Evolutionary conservation across 2,797 vertebrate species (phyloP).

Genomic region (Tapirus indicus): DNA sequence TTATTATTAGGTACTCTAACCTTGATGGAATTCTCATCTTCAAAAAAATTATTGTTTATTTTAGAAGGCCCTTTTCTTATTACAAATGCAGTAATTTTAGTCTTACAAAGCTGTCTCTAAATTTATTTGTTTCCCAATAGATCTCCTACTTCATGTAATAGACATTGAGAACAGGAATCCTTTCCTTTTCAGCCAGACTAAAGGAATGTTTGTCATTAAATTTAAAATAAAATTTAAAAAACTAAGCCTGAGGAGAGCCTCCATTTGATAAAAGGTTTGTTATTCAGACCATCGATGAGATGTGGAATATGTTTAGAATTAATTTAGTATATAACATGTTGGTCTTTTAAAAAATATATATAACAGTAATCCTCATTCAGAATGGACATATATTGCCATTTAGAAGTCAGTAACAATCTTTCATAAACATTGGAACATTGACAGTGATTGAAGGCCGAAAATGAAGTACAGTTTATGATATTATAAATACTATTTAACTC

Average conservation of each 20-base stretch:
- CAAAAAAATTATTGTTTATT: not conserved
- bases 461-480: not conserved
- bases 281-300: not conserved
- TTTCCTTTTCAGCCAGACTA: conserved; percentile 9
- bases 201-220: conserved; percentile 2
- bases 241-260: not conserved
- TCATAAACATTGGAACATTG: not conserved
- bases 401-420: not conserved
- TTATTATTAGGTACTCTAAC: conserved; percentile 49
- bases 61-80: not conserved
- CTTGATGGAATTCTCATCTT: not conserved
- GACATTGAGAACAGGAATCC: not conserved
- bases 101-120: conserved; percentile 24
- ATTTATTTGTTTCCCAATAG: not conserved
- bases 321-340: not conserved
- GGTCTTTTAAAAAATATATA: not conserved
- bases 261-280: not conserved
- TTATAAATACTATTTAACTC: not conserved
- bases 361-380: not conserved
- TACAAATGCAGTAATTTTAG: conserved; percentile 23
- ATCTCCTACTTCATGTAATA: not conserved
- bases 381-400: not conserved
- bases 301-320: conserved; percentile 1
- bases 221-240: conserved; percentile 45
- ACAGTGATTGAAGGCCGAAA: not conserved